Conservation (phyloP, 2,888 invertebrate genomes). For the Altica lythri region DNA sequence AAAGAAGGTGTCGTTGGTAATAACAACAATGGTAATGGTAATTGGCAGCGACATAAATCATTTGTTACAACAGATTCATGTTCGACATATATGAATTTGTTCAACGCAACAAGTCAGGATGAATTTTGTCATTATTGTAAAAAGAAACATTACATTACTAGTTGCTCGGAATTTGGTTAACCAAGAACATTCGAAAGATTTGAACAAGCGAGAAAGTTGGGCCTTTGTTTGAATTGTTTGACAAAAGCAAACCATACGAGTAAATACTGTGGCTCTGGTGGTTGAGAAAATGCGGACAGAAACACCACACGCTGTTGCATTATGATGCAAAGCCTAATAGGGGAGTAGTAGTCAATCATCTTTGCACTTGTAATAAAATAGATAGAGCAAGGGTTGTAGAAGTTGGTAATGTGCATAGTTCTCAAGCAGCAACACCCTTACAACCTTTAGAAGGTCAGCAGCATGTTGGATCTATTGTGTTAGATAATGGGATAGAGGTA, state of each 20-base stretch:
- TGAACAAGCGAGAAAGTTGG: not conserved
- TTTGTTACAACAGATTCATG: not conserved
- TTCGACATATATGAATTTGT: not conserved
- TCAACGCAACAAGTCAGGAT: not conserved
- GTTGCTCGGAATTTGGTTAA: not conserved
- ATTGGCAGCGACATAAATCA: not conserved
- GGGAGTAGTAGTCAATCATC: not conserved
- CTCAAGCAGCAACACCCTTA: no score
- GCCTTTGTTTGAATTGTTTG: conserved; percentile 9
- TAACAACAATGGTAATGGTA: no score
- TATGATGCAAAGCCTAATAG: not conserved
- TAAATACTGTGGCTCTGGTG: not conserved
- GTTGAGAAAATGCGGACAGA: not conserved
- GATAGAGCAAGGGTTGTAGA: not conserved
- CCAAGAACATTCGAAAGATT: not conserved
- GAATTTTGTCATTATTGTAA: not conserved
- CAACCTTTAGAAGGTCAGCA: no score
- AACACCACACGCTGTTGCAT: not conserved
- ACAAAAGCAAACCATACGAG: not conserved
- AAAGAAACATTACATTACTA: not conserved
- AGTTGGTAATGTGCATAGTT: not conserved
- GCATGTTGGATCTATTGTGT: not conserved
- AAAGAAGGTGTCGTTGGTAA: conserved; percentile 1
- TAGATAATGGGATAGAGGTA: not conserved
- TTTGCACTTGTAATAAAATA: not conserved